Evolutionary conservation across 2,888 invertebrate species (phyloP).

Genomic region (Herminia tarsipennalis): DNA sequence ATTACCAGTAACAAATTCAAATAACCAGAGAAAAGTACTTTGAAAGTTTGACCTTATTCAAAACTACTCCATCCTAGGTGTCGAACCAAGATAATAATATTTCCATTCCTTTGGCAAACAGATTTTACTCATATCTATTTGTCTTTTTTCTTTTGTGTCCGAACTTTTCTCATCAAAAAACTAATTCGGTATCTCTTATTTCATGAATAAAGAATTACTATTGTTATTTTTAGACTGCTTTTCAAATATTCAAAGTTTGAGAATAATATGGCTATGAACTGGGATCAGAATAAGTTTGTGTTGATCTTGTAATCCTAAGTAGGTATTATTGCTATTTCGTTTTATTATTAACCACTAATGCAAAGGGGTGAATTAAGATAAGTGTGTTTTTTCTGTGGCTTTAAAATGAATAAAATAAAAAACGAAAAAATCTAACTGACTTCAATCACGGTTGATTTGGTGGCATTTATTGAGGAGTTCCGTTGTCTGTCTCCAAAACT

Average conservation of each 20-base stretch:
- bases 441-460: too few species aligned
- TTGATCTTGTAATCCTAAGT: too few species aligned
- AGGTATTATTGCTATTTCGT: too few species aligned
- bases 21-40: too few species aligned
- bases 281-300: slow-evolving; percentile 6
- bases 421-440: too few species aligned
- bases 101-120: slow-evolving; percentile 26
- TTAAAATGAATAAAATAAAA: too few species aligned
- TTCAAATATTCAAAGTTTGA: slow-evolving; percentile 12
- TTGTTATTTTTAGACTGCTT: slow-evolving; percentile 28
- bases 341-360: too few species aligned
- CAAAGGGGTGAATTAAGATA: too few species aligned
- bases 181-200: slow-evolving; percentile 28
- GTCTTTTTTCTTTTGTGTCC: slow-evolving; percentile 21
- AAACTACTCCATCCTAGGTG: slow-evolving; percentile 24
- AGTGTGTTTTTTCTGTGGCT: too few species aligned
- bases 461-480: too few species aligned
- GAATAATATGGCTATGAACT: not conserved
- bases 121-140: slow-evolving; percentile 32
- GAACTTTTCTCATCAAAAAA: slow-evolving; percentile 50
- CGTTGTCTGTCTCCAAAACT: too few species aligned
- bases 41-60: slow-evolving; percentile 23
- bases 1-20: too few species aligned
- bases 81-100: slow-evolving; percentile 27
- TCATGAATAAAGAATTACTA: slow-evolving; percentile 44